Evolutionary conservation across 2,888 invertebrate genomes (phyloP).

Genomic region (Catocala fraxini): DNA sequence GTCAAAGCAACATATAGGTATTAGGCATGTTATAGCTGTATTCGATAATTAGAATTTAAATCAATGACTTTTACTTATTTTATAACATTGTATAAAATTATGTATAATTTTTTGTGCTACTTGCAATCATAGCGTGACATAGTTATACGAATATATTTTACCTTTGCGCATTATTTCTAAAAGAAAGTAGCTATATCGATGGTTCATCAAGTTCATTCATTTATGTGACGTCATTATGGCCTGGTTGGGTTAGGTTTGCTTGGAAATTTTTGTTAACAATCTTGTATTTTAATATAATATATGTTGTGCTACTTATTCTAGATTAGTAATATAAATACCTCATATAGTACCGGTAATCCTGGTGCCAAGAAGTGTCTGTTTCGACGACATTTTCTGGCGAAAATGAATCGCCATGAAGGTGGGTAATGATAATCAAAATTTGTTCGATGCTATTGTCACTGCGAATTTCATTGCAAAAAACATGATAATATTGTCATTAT

Average conservation of each 20-base stretch:
- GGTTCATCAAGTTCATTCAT: conserved; percentile 58
- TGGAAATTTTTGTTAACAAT: conserved; percentile 90
- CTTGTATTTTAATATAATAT: conserved; percentile 89
- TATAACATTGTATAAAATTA: too few species aligned
- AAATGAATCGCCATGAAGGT: conserved; percentile 98
- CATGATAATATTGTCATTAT: conserved; percentile 57
- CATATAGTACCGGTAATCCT: conserved; percentile 81
- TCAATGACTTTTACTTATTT: too few species aligned
- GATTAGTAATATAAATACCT: conserved; percentile 85
- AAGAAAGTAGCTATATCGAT: conserved; percentile 41
- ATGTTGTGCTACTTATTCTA: conserved; percentile 88
- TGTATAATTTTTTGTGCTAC: not conserved
- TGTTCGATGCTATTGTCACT: conserved; percentile 85
- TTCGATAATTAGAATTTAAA: too few species aligned
- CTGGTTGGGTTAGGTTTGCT: conserved; percentile 92
- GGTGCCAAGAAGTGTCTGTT: conserved; percentile 83
- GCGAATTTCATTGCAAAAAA: conserved; percentile 72
- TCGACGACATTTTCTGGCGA: conserved; percentile 84
- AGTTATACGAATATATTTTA: conserved; percentile 26
- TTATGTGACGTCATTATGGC: conserved; percentile 89
- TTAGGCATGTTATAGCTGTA: too few species aligned
- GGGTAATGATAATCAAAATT: conserved; percentile 89
- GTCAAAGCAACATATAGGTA: too few species aligned
- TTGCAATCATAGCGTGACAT: conserved; percentile 30
- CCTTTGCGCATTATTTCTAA: conserved; percentile 37